A percentile compares a stretch with the other conserved stretches of the same genome.
Conservation (phyloP, 2,888 invertebrate species). For the Polyploca ridens region DNA sequence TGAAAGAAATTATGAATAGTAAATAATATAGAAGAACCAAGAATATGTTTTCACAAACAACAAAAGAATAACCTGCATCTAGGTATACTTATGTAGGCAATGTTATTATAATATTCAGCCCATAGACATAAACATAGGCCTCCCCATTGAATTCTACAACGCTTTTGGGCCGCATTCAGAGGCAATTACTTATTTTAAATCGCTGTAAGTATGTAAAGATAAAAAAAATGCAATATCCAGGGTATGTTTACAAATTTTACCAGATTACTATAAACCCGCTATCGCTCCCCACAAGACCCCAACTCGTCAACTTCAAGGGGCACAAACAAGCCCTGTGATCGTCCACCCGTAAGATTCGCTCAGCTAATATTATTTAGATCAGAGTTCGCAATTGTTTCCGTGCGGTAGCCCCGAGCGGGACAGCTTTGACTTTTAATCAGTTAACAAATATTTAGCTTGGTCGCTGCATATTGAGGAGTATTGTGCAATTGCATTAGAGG, state of each 20-base stretch:
- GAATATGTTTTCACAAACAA: no score
- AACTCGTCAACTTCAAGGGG: slow-evolving; percentile 25
- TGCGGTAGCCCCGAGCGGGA: slow-evolving; percentile 68
- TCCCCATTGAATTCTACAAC: no score
- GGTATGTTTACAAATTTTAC: not conserved
- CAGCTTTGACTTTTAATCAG: slow-evolving; percentile 82
- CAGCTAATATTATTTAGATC: slow-evolving; percentile 78
- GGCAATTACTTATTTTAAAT: no score
- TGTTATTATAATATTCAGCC: no score
- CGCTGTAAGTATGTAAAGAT: no score
- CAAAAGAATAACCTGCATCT: no score
- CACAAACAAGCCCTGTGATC: slow-evolving; percentile 66
- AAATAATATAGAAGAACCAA: no score
- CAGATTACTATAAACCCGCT: slow-evolving; percentile 21
- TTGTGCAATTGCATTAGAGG: slow-evolving; percentile 80
- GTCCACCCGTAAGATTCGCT: slow-evolving; percentile 67
- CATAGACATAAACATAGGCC: no score
- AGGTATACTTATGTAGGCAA: no score
- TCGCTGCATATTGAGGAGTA: slow-evolving; percentile 75
- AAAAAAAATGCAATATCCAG: no score
- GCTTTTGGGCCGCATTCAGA: no score
- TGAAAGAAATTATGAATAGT: no score
- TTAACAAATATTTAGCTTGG: slow-evolving; percentile 73
- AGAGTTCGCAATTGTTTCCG: slow-evolving; percentile 62
- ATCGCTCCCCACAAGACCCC: not conserved